phyloP scores from a whole-genome alignment of 2,888 invertebrate species.

The Phalangium opilio region DNA sequence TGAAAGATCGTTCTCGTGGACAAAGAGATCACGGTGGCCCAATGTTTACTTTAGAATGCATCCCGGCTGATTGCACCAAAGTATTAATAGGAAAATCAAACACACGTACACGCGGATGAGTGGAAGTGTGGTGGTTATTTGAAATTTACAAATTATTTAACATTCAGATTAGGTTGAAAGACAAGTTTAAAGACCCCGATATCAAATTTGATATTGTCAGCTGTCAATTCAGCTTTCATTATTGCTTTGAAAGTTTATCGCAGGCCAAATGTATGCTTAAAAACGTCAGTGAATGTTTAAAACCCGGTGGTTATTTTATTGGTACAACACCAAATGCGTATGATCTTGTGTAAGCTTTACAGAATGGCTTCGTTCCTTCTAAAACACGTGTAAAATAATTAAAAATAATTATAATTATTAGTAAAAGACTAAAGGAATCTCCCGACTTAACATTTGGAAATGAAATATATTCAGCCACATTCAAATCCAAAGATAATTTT shows the following conservation, averaged over 20 bases:
- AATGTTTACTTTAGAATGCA: conserved; percentile 67
- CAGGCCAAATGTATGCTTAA: conserved; percentile 84
- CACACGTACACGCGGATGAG: too few species aligned
- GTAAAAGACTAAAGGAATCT: conserved; percentile 18
- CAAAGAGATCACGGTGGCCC: conserved; percentile 14
- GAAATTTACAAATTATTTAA: conserved; percentile 1
- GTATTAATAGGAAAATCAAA: conserved; percentile 23
- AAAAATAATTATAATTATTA: too few species aligned
- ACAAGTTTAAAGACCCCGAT: conserved; percentile 56
- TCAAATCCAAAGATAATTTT: conserved; percentile 29
- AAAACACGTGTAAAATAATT: too few species aligned
- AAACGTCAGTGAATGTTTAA: conserved; percentile 79
- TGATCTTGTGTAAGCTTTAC: conserved; percentile 60
- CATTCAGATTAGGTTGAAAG: conserved; percentile 26
- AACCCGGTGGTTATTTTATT: conserved; percentile 83
- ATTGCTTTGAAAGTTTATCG: conserved; percentile 72
- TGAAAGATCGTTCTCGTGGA: conserved; percentile 32
- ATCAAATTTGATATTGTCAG: conserved; percentile 75
- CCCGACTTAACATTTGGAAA: conserved; percentile 31
- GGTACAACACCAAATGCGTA: conserved; percentile 90
- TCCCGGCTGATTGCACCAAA: conserved; percentile 82
- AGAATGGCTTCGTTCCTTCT: too few species aligned
- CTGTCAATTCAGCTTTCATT: conserved; percentile 97
- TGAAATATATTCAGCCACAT: conserved; percentile 37
- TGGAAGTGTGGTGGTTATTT: neutral